phyloP scores from a whole-genome alignment of 2,888 invertebrate genomes.

The Thera britannica region DNA sequence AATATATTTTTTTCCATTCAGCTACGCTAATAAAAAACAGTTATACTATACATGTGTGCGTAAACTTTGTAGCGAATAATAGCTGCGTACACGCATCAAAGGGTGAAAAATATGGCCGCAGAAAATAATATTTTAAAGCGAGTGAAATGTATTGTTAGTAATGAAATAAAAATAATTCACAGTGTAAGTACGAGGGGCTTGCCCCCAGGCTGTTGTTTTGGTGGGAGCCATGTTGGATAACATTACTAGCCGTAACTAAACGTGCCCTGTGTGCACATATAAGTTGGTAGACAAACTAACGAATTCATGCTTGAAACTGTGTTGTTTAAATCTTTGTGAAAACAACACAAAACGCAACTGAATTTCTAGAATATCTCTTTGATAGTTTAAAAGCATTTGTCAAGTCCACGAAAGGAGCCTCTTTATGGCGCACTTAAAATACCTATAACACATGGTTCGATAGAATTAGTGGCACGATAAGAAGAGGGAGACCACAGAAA shows the following conservation, averaged over 20 bases:
- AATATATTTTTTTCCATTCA: constrained; percentile 57
- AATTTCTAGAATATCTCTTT: too few species aligned
- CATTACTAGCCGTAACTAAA: constrained; percentile 74
- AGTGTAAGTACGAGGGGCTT: constrained; percentile 56
- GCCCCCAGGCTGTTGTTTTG: constrained; percentile 51
- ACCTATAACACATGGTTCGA: too few species aligned
- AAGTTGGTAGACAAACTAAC: too few species aligned
- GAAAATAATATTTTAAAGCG: constrained; percentile 83
- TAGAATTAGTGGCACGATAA: too few species aligned
- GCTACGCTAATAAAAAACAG: constrained; percentile 54
- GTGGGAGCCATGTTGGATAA: constrained; percentile 72
- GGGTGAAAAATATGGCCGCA: constrained; percentile 74
- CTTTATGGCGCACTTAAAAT: too few species aligned
- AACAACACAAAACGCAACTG: too few species aligned
- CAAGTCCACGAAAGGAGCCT: too few species aligned
- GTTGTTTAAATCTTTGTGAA: too few species aligned
- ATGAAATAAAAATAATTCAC: constrained; percentile 79
- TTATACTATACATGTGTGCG: constrained; percentile 34
- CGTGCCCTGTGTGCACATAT: constrained; percentile 11
- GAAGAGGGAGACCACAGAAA: too few species aligned
- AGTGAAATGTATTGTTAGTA: constrained; percentile 83
- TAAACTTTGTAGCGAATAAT: constrained; percentile 35
- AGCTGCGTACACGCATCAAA: constrained; percentile 55
- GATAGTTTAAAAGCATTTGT: too few species aligned
- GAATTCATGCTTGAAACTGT: too few species aligned